Conservation (phyloP, 2,797 vertebrate genomes). For the Oreortyx pictus region DNA sequence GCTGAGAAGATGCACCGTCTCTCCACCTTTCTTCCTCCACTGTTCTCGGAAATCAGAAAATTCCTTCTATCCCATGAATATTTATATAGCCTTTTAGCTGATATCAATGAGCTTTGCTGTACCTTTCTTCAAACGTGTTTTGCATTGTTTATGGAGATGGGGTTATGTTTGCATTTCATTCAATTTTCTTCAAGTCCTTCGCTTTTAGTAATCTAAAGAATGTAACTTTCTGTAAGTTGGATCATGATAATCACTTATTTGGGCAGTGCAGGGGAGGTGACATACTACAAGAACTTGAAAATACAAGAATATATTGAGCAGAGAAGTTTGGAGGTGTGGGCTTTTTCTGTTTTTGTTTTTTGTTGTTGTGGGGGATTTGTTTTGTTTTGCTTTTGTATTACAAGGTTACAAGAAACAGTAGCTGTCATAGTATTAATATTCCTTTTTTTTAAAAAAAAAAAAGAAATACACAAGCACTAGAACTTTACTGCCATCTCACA, state of each 20-base stretch:
- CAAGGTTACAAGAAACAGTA: background rate
- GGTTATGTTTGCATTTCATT: background rate
- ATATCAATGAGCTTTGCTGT: background rate
- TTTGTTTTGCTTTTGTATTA: background rate
- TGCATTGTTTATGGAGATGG: background rate
- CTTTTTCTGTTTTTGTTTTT: background rate
- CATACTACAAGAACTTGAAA: background rate
- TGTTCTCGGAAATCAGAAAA: constrained; percentile 13
- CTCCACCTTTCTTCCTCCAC: background rate
- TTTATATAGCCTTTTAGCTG: constrained; percentile 35
- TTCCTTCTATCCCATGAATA: constrained; percentile 32
- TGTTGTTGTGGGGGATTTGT: background rate
- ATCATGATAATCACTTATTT: background rate
- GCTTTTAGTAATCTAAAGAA: constrained; percentile 20
- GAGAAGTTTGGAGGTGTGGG: background rate
- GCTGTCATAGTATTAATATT: background rate
- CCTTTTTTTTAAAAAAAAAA: background rate
- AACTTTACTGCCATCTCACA: background rate
- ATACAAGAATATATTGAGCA: background rate
- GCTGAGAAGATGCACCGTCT: constrained; percentile 32
- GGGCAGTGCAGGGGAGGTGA: background rate
- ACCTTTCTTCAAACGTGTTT: background rate
- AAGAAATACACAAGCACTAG: background rate
- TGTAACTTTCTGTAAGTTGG: background rate
- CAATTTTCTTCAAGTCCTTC: background rate